phyloP scores from a whole-genome alignment of 1,140 invertebrate genomes.

The Drosophila erecta region DNA sequence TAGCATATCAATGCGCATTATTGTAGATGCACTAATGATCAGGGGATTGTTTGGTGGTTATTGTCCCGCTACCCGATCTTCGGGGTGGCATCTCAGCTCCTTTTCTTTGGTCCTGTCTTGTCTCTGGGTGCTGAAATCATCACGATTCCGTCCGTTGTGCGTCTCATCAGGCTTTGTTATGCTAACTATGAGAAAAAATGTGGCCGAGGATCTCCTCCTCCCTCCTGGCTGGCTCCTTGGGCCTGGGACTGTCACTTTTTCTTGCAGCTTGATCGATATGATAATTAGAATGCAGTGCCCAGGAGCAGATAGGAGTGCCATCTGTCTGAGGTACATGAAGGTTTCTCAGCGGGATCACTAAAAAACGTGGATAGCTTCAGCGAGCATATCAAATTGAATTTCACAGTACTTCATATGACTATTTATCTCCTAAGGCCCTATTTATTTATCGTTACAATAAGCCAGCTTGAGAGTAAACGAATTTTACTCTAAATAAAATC shows the following conservation, averaged over 20 bases:
- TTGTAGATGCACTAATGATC: constrained; percentile 77
- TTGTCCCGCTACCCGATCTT: constrained; percentile 31
- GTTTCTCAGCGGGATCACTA: neutral
- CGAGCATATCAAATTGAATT: neutral
- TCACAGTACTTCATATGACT: neutral
- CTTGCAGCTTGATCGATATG: constrained; percentile 71
- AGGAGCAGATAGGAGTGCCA: constrained; percentile 45
- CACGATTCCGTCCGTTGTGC: constrained; percentile 53
- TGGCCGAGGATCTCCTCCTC: constrained; percentile 6
- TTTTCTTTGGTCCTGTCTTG: constrained; percentile 30
- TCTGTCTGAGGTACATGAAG: constrained; percentile 26
- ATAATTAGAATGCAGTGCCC: constrained; percentile 76
- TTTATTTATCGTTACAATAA: too few species aligned
- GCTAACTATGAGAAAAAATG: constrained; percentile 81
- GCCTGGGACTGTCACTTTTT: constrained; percentile 61
- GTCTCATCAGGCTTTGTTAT: constrained; percentile 81
- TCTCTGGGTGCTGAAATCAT: constrained; percentile 81
- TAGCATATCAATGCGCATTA: constrained; percentile 76
- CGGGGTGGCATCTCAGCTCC: constrained; percentile 46
- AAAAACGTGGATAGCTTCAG: neutral
- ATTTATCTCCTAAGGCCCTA: too few species aligned
- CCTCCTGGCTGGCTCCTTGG: constrained; percentile 34
- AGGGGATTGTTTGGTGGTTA: constrained; percentile 67
- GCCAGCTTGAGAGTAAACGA: too few species aligned
- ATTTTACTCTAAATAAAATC: too few species aligned